Evolutionary conservation across 2,888 invertebrate species (phyloP).

Genomic region (Ormyrus rosae): DNA sequence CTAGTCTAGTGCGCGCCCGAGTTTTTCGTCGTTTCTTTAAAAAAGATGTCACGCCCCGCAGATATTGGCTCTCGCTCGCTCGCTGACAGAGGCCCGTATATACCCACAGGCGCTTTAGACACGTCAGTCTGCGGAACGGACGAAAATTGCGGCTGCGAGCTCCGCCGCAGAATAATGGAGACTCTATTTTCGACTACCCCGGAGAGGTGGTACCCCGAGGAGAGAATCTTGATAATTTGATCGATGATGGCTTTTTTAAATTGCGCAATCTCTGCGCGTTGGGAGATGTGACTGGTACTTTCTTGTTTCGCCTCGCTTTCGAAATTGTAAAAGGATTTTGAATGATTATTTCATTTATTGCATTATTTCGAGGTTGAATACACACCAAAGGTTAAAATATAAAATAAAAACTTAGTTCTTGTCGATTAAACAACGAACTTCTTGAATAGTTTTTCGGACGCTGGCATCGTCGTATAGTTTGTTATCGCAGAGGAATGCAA

Average conservation of each 20-base stretch:
- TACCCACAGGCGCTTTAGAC: slow-evolving; percentile 22
- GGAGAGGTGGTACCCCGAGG: not conserved
- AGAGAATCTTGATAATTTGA: not conserved
- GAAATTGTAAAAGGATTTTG: too few species aligned
- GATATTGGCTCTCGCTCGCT: slow-evolving; percentile 18
- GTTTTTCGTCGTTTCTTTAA: slow-evolving; percentile 59
- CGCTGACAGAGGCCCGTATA: not conserved
- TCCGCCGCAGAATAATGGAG: slow-evolving; percentile 15
- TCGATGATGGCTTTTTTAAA: not conserved
- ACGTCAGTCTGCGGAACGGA: slow-evolving; percentile 5
- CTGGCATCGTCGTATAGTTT: too few species aligned
- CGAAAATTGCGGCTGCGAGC: slow-evolving; percentile 20
- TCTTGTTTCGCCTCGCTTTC: too few species aligned
- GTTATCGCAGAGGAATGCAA: too few species aligned
- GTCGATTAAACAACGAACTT: too few species aligned
- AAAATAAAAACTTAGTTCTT: too few species aligned
- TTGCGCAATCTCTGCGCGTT: too few species aligned
- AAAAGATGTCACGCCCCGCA: slow-evolving; percentile 59
- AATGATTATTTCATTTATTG: too few species aligned
- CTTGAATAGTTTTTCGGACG: too few species aligned
- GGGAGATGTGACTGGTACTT: too few species aligned
- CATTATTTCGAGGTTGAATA: too few species aligned
- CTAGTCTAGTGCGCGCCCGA: slow-evolving; percentile 32
- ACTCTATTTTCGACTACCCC: not conserved
- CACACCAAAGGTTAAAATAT: too few species aligned